phyloP scores from a whole-genome alignment of 2,888 invertebrate species.

The Sinotaia quadrata region DNA sequence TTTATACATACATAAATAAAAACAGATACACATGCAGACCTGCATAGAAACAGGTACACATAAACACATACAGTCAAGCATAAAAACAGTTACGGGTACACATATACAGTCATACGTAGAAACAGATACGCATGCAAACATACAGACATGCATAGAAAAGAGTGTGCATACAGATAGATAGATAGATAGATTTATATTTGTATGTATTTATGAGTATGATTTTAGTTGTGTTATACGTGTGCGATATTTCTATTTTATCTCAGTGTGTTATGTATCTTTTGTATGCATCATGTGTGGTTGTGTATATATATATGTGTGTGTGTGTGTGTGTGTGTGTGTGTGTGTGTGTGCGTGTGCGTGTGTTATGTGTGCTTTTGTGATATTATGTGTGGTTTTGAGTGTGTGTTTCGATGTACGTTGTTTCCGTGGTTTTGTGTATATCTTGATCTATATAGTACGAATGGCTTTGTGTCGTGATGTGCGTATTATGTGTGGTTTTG shows the following conservation, averaged over 20 bases:
- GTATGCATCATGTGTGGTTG: neutral
- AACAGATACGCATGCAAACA: neutral
- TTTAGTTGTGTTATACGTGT: neutral
- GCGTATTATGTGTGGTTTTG: no score
- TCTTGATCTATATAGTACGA: no score
- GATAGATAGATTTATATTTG: no score
- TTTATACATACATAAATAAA: neutral
- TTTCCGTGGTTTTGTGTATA: no score
- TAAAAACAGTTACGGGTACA: neutral
- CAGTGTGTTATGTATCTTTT: neutral
- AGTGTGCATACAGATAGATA: no score
- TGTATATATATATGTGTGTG: conserved; percentile 1
- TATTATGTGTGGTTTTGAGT: neutral
- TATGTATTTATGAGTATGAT: no score
- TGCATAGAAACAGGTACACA: neutral
- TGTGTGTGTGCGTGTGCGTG: neutral
- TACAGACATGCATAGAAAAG: neutral
- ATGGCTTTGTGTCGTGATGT: no score
- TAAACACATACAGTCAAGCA: neutral
- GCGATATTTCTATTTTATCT: neutral
- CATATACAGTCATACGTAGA: neutral
- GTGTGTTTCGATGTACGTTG: no score
- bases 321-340: neutral
- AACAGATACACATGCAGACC: neutral
- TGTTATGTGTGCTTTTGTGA: neutral